Base-by-base conservation (phyloP, 1,140 invertebrate genomes). In the Trichomalopsis sarcophagae region DNA sequence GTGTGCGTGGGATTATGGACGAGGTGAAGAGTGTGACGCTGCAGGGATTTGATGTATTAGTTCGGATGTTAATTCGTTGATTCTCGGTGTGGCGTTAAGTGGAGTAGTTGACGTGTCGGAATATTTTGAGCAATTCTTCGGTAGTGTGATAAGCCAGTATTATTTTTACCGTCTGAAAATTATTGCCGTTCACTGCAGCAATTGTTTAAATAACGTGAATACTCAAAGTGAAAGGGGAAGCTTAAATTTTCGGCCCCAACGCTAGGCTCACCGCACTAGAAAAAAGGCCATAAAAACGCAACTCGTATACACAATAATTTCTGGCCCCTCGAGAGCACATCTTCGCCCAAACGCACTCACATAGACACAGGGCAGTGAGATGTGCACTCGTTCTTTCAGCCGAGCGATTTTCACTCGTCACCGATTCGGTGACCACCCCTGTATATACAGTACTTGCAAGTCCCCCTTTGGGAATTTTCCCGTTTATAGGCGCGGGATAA, bases 401-500 rank as follows among this genome's bases (percentile, higher is more conserved):
- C 36, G n/a, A 83, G 7, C 17, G 55, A n/a, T 82, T 82, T 74
- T 82, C 81, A 62, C 71, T 75, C 23, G 68, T 81, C 79, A 71
- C 23, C 10, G 2, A 40, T 36, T 79, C n/a, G 11, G 13, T 71
- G 30, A 44, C 79, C 66, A 55, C 17, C 50, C 50, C 50, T 17
- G 13, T 55, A 27, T 55, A 27, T 27, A 27, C 27, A 55, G 50
- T 55, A 21, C 13, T 36, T 55, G 0, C 36, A 23, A 9, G 10
- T 71, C 17, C 79, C 76, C 79, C 23, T 21, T 11, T 2, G 69
- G 74, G 30, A 75, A 82, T 82, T 75, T 82, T 75, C 27, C 23
- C 81, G 50, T 75, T 75, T 82, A 75, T 75, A 40, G 21, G 21
- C 40, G 23, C 69, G 69, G 36, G 40, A 23, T 27, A 27, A 27